Evolutionary conservation across 2,888 invertebrate species (phyloP), one percentile per base, ranked within the genome.

Genomic region (Tetanocera ferruginea): DNA sequence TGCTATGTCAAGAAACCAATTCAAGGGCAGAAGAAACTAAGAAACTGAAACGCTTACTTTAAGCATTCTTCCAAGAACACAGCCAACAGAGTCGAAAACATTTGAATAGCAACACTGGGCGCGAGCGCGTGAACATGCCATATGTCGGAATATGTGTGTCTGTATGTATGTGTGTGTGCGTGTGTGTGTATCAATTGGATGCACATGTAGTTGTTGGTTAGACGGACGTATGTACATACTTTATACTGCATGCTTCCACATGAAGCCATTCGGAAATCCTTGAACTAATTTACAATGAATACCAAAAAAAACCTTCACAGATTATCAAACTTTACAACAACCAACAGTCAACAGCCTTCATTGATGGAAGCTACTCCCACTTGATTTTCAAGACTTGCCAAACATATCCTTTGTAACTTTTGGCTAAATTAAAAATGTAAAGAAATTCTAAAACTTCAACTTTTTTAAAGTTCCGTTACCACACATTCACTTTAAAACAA

Each of bases 1-100:
- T 34, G 51, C 49, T 28, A 19, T 28, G 62, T 62, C 60, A 73
- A 73, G 62, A 73, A 73, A 73, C 73, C 25, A 49, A 74, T 49
- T 74, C 73, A 62, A 74, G 73, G 62, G 43, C 73, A 74, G 43
- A 60, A n/a, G n/a, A 43, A 49, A 43, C 64, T 62, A 64, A 64
- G 62, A 73, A 37, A 73, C 73, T 37, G 0, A 60, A 73, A 51
- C 69, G 69, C 34, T 69, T 69, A 69, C 52, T 19, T 52, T 60
- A 11, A 49, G n/a, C 73, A 62, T 74, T 43, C 43, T 43, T 74
- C 43, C 64, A 62, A 74, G 43, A 74, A 74, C 62, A 74, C 62
- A 14, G 5, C 11, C 62, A 62, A 5, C 17, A 6, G 62, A 23
- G 25, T 3, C 28, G 28, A 28, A 60, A 23, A 23, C 28, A 60